Evolutionary conservation across 2,888 invertebrate genomes (phyloP).

Genomic region (Lobophora halterata): DNA sequence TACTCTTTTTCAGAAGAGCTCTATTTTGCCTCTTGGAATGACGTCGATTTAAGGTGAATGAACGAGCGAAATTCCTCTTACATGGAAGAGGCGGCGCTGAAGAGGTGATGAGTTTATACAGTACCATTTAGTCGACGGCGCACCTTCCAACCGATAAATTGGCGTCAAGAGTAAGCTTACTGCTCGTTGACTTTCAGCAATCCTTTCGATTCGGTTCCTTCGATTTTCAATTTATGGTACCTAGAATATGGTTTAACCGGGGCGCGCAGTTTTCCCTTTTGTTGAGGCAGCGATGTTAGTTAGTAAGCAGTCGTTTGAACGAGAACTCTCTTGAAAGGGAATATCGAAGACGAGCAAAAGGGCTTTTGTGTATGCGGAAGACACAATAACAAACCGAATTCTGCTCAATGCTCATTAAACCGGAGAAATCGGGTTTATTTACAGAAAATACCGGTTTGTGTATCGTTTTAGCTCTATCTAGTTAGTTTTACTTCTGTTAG

Average conservation of each 20-base stretch:
- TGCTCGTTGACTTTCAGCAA: conserved; percentile 48
- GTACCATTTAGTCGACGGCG: conserved; percentile 70
- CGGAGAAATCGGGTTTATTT: conserved; percentile 6
- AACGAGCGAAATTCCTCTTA: conserved; percentile 73
- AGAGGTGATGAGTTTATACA: conserved; percentile 76
- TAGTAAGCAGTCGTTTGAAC: conserved; percentile 7
- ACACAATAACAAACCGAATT: conserved; percentile 10
- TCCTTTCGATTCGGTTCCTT: conserved; percentile 44
- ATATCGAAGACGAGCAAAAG: conserved; percentile 8
- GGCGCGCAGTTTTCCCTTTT: conserved; percentile 26
- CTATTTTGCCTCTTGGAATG: conserved; percentile 74
- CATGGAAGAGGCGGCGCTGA: conserved; percentile 75
- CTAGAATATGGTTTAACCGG: conserved; percentile 29
- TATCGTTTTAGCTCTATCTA: conserved; percentile 22
- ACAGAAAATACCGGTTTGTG: conserved; percentile 15
- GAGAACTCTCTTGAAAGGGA: conserved; percentile 7
- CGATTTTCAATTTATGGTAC: conserved; percentile 33
- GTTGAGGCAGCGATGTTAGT: conserved; percentile 22
- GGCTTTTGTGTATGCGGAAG: no score
- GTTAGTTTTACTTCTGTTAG: conserved; percentile 13
- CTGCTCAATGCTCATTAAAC: conserved; percentile 4
- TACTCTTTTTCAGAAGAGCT: conserved; percentile 71
- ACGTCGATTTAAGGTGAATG: conserved; percentile 78
- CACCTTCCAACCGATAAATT: conserved; percentile 71
- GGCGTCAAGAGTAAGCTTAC: conserved; percentile 57